phyloP scores from a whole-genome alignment of 2,888 invertebrate species.

The Pristionchus fissidentatus region DNA sequence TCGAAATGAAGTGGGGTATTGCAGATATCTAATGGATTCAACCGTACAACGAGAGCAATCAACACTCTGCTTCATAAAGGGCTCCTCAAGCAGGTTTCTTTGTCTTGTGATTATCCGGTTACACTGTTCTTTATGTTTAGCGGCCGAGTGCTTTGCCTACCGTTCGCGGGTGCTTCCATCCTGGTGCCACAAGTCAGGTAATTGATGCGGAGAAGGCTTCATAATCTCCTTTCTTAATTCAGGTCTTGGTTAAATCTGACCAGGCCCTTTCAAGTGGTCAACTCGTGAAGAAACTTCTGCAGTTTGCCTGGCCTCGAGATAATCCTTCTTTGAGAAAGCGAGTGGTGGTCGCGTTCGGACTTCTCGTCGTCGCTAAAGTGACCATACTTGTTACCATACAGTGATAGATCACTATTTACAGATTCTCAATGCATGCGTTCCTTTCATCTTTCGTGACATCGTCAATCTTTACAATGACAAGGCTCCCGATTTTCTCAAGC shows the following conservation, averaged over 20 bases:
- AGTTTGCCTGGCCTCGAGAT: constrained; percentile 81
- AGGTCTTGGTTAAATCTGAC: constrained; percentile 2
- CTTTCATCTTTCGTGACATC: constrained; percentile 94
- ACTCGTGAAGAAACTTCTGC: constrained; percentile 61
- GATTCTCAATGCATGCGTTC: constrained; percentile 90
- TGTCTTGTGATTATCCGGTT: background rate
- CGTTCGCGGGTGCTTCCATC: constrained; percentile 37
- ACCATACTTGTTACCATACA: background rate
- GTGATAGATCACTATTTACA: constrained; percentile 76
- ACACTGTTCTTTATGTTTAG: background rate
- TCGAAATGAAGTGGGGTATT: background rate
- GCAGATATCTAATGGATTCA: background rate
- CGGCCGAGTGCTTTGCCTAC: background rate
- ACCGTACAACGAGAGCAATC: background rate
- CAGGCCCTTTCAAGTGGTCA: constrained; percentile 47
- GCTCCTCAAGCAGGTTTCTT: constrained; percentile 25
- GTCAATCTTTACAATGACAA: constrained; percentile 87
- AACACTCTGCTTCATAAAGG: background rate
- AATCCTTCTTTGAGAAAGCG: constrained; percentile 84
- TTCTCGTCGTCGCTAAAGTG: constrained; percentile 79
- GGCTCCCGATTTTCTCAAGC: constrained; percentile 65
- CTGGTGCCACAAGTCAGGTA: constrained; percentile 37
- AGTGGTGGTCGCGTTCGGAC: constrained; percentile 84
- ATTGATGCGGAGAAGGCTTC: background rate
- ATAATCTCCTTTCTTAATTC: background rate